Conservation (phyloP, 1,140 invertebrate species). For the Carcinoscorpius rotundicauda region DNA sequence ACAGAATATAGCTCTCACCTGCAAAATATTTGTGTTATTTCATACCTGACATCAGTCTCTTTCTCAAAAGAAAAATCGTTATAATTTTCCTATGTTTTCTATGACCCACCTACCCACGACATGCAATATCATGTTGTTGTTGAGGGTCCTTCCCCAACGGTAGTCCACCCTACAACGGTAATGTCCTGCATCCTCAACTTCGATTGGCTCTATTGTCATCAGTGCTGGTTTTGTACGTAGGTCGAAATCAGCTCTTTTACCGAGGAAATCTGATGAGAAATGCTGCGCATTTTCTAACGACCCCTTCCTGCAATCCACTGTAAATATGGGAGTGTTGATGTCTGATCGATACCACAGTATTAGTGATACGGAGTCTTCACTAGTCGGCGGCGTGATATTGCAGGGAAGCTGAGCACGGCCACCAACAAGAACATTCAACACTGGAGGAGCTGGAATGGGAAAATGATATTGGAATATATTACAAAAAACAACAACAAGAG, state of each 20-base stretch:
- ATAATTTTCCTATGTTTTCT: not conserved
- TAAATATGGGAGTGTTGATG: slow-evolving; percentile 23
- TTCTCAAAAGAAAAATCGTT: not conserved
- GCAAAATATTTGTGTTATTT: no score
- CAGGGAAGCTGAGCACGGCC: slow-evolving; percentile 62
- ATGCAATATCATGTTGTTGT: no score
- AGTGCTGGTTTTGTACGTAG: no score
- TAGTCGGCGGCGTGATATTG: slow-evolving; percentile 55
- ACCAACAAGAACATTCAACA: slow-evolving; percentile 48
- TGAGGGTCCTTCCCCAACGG: slow-evolving; percentile 52
- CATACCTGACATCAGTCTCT: not conserved
- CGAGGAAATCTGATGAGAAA: slow-evolving; percentile 16
- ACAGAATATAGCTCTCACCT: no score
- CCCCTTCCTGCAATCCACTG: slow-evolving; percentile 16
- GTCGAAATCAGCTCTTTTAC: slow-evolving; percentile 19
- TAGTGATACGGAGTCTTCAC: slow-evolving; percentile 57
- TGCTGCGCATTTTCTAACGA: slow-evolving; percentile 28
- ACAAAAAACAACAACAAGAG: no score
- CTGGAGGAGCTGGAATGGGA: not conserved
- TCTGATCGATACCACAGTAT: slow-evolving; percentile 71
- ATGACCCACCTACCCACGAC: no score
- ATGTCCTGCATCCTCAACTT: slow-evolving; percentile 13
- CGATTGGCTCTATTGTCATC: no score
- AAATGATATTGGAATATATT: no score
- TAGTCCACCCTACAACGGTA: slow-evolving; percentile 49